Conservation (phyloP, 2,888 invertebrate genomes). For the Habrosyne pyritoides region DNA sequence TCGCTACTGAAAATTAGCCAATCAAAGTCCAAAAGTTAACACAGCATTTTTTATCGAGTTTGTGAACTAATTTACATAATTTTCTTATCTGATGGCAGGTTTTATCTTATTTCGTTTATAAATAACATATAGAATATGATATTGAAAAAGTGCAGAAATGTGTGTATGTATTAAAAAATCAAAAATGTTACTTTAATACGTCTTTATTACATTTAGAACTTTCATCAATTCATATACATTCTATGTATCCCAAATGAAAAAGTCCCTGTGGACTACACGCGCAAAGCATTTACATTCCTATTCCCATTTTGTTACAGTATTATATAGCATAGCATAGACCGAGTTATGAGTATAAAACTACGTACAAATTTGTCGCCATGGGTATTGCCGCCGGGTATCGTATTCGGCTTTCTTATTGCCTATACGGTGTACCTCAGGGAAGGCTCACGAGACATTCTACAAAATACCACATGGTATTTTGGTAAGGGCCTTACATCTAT, state of each 20-base stretch:
- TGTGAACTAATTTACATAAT: slow-evolving; percentile 20
- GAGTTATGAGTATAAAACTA: slow-evolving; percentile 25
- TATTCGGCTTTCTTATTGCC: slow-evolving; percentile 3
- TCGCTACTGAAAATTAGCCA: slow-evolving; percentile 35
- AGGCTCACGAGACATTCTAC: background rate
- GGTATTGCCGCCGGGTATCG: slow-evolving; percentile 18
- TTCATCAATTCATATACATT: background rate
- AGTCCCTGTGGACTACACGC: background rate
- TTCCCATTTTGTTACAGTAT: background rate
- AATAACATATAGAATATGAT: background rate
- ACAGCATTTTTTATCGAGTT: slow-evolving; percentile 24
- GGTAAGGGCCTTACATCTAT: background rate
- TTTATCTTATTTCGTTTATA: background rate
- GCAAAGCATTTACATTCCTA: background rate
- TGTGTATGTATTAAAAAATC: too few species aligned
- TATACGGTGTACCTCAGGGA: slow-evolving; percentile 2
- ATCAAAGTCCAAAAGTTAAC: slow-evolving; percentile 37
- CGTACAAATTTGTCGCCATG: slow-evolving; percentile 25
- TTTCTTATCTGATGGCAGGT: slow-evolving; percentile 13
- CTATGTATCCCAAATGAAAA: background rate
- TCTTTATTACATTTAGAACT: background rate
- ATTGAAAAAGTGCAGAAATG: too few species aligned
- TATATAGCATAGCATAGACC: background rate
- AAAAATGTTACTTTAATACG: background rate
- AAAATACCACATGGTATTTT: background rate